phyloP scores from a whole-genome alignment of 64 coral and sea anemone species.

The Porites australiensis region DNA sequence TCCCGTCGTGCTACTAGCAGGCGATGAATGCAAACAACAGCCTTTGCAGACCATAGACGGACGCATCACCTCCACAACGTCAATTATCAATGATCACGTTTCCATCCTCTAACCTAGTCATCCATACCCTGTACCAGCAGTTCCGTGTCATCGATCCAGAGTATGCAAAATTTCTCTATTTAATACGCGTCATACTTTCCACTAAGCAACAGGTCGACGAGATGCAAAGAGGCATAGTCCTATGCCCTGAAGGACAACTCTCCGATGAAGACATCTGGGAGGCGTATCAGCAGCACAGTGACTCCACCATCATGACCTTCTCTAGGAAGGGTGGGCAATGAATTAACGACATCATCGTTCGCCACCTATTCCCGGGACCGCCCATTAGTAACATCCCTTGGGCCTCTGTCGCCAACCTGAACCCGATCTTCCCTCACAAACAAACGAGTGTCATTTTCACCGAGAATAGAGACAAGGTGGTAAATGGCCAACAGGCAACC shows the following conservation, averaged over 20 bases:
- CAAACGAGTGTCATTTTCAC: too few species aligned
- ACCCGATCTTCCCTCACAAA: background rate
- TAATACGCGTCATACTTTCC: background rate
- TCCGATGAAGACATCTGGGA: background rate
- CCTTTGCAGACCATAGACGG: background rate
- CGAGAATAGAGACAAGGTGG: too few species aligned
- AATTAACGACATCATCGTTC: background rate
- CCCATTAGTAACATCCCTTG: too few species aligned
- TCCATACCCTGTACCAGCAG: too few species aligned
- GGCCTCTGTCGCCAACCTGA: too few species aligned
- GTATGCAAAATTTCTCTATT: background rate
- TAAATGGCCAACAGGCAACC: too few species aligned
- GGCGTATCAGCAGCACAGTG: background rate
- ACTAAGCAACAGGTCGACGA: background rate
- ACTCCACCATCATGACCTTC: background rate
- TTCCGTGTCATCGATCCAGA: too few species aligned
- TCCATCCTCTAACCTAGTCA: too few species aligned
- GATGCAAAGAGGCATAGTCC: background rate
- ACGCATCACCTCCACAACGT: background rate
- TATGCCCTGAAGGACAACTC: background rate
- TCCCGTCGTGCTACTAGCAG: slow-evolving; percentile 34
- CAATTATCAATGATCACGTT: background rate
- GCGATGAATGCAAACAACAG: slow-evolving; percentile 65
- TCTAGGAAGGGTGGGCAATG: background rate
- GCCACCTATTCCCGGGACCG: background rate